Evolutionary conservation across 2,113 vertebrate genomes (phyloP), one percentile per base, ranked within the genome.

Genomic region (Perca fluviatilis): DNA sequence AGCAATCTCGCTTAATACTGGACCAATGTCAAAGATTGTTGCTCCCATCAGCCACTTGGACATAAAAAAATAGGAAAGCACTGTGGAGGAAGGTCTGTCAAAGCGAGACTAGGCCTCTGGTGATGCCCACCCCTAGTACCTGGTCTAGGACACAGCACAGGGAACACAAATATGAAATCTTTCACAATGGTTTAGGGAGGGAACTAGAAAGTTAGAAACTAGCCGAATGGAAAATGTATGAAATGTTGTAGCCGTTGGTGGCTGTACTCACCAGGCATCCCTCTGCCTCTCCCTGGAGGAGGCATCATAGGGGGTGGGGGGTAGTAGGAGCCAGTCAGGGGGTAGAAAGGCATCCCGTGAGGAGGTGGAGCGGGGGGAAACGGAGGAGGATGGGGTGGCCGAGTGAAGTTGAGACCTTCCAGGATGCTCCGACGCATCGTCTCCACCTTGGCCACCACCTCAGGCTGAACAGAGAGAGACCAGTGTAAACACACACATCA

Each of bases 391-490:
- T 97, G 97, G 88, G 95, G 97, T 68, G 96, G 97, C 90, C 97
- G 96, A 85, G 96, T 94, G 92, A 98, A 96, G 95, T 94, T 97
- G 91, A 99, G 95, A 83, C 97, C 97, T 95, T 99, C 98, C 88
- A 98, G 94, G 90, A 99, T 97, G 88, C 98, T 98, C 90, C 98
- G 97, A 68, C 97, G 96, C 98, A 99, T 99, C 93, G 97, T 98
- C 92, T 99, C 98, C 89, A 98, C 97, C 94, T 97, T 97, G 89
- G 96, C 95, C 84, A 96, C 97, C 94, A 97, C 95, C 92, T 99
- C 97, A 81, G 96, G 94, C 98, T 99, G 56, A 33, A 50, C 21
- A 71, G 15, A 78, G 9, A 50, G 40, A 77, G 7, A 33, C 18
- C 0, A 10, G 33, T 25, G 11, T 40, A 14, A 21, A 63, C 40